Conservation (phyloP, 2,113 vertebrate genomes). For the Hylia prasina region DNA sequence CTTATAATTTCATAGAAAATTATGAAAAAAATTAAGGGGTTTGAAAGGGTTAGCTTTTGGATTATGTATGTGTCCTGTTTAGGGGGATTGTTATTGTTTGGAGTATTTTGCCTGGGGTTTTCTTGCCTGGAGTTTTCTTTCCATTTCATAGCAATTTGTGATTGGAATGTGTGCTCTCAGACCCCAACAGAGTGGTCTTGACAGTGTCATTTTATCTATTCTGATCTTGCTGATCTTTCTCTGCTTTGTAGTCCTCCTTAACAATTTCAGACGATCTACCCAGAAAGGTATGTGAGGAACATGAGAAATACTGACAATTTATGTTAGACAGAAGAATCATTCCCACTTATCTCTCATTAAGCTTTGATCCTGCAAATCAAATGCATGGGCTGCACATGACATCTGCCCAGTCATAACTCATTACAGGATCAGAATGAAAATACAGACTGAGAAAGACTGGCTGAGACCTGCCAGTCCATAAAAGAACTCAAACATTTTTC, state of each 20-base stretch:
- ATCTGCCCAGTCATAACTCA: not conserved
- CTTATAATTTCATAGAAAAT: not conserved
- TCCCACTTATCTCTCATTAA: not conserved
- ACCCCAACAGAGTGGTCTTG: not conserved
- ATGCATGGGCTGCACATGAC: not conserved
- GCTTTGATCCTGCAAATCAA: not conserved
- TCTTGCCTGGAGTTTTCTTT: not conserved
- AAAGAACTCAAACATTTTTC: not conserved
- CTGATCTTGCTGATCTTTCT: not conserved
- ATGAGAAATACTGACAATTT: not conserved
- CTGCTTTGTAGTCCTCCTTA: not conserved
- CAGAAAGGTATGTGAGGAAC: not conserved
- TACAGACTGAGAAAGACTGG: not conserved
- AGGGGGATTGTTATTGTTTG: not conserved
- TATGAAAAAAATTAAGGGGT: not conserved
- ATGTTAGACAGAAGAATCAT: not conserved
- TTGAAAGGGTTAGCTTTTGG: not conserved
- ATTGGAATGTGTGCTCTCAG: not conserved
- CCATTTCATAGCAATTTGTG: not conserved
- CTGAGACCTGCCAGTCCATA: not conserved
- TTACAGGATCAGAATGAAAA: not conserved
- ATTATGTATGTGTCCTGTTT: not conserved
- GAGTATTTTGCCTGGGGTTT: rapidly evolving
- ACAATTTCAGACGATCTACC: not conserved
- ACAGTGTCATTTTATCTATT: not conserved